Evolutionary conservation across 2,888 invertebrate genomes (phyloP), one percentile per base, ranked within the genome.

Genomic region (Eilema griseolum): DNA sequence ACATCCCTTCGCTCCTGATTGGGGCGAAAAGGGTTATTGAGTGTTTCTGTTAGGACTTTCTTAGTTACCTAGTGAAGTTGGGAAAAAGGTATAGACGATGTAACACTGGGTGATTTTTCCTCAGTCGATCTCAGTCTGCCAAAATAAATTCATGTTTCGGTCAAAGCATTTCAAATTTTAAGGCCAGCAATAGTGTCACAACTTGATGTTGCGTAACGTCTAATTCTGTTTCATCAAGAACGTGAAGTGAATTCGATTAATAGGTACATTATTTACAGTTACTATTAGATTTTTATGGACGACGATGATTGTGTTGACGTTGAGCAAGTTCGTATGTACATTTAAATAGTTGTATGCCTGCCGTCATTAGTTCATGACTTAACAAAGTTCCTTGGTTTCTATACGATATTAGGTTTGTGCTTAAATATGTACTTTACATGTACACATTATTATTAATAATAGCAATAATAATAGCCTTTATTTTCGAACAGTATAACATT

Each of bases 171-270:
- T 88, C 76, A 84, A 87, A 84, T 81, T 89, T 85, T 88, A 84
- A 89, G 89, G 90, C 85, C 89, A 84, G 75, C 80, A 69, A 33
- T 73, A 66, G 77, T 89, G 84, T 87, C 81, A 84, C 37, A 62
- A 62, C 41, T 23, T 12, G 33, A 16, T 37, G 41, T 62, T 87
- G 88, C 82, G 87, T 86, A 88, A 89, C 83, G 79, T 82, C 85
- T 83, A 86, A 86, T 86, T 86, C 87, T 85, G 84, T 85, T 89
- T 86, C 82, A 79, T 85, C 82, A 73, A 80, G 74, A 81, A 85
- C 88, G 86, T 87, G 88, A 86, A 83, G 81, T 78, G 85, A 80
- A 80, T 87, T 84, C 72, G 72, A 82, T 84, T 78, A 67, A 16
- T 10, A 41, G 26, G 57, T 69, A 74, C 73, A 78, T 73, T 68